Percentiles rank a stretch among this genome's conserved stretches.
phyloP scores from a whole-genome alignment of 2,888 invertebrate genomes.

The Cantharis rustica region DNA sequence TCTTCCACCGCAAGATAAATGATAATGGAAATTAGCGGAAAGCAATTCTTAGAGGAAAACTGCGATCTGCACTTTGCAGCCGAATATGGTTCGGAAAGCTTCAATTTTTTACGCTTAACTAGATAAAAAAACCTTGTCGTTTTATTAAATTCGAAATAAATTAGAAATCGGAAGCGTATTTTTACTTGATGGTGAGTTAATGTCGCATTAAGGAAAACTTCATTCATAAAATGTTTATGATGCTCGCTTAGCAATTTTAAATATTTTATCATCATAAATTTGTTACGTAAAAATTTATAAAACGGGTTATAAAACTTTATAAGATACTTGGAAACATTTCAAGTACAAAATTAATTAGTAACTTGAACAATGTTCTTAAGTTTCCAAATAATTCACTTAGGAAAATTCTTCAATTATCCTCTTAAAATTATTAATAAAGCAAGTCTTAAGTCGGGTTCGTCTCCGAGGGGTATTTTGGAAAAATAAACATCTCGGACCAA shows the following conservation, averaged over 20 bases:
- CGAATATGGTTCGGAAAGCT: slow-evolving; percentile 21
- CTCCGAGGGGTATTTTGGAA: not conserved
- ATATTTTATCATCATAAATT: not conserved
- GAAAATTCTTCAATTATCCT: not conserved
- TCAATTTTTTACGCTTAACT: slow-evolving; percentile 21
- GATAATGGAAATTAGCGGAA: slow-evolving; percentile 55
- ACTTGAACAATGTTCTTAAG: not conserved
- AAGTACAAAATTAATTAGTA: not conserved
- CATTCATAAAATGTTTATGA: slow-evolving; percentile 1
- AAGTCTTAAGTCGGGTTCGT: not conserved
- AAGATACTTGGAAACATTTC: not conserved
- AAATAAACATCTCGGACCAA: not conserved
- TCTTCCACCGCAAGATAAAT: slow-evolving; percentile 48
- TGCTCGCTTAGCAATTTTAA: not conserved
- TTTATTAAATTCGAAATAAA: slow-evolving; percentile 26
- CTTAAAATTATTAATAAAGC: not conserved
- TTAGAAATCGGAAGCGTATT: not conserved
- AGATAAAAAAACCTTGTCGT: slow-evolving; percentile 17
- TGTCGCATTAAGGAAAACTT: not conserved
- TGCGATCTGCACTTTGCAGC: slow-evolving; percentile 46
- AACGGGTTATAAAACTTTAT: slow-evolving; percentile 1
- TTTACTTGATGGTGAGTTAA: not conserved
- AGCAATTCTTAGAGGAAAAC: slow-evolving; percentile 48
- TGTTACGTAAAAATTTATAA: not conserved
- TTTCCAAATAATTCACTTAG: not conserved